phyloP scores from a whole-genome alignment of 2,113 vertebrate species.

The Ammospiza nelsoni region DNA sequence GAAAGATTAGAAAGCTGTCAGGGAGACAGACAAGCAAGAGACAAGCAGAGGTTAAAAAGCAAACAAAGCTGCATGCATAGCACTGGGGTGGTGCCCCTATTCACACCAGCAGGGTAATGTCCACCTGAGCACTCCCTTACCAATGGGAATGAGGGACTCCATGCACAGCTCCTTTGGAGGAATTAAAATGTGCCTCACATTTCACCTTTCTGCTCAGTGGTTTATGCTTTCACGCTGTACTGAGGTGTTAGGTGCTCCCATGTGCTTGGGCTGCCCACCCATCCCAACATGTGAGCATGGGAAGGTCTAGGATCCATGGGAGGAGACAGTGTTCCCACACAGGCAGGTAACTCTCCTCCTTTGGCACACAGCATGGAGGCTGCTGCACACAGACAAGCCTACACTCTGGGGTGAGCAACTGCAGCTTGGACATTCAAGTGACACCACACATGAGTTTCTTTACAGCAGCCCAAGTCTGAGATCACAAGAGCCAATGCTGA shows the following conservation, averaged over 20 bases:
- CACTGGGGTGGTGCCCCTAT: neutral
- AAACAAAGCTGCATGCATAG: neutral
- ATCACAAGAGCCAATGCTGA: neutral
- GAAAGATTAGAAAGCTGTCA: constrained; percentile 41
- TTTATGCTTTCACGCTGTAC: neutral
- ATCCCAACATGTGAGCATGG: rapidly evolving
- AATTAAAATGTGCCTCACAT: neutral
- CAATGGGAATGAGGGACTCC: neutral
- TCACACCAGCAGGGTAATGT: neutral
- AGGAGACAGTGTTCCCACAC: rapidly evolving
- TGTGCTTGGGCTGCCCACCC: neutral
- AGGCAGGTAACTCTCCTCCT: neutral
- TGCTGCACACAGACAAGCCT: neutral
- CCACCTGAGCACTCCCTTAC: neutral
- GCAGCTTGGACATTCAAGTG: neutral
- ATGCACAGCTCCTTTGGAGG: neutral
- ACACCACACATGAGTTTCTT: rapidly evolving
- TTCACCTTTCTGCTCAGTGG: neutral
- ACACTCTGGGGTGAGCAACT: neutral
- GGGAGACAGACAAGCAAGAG: neutral
- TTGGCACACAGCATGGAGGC: neutral
- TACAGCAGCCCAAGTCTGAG: neutral
- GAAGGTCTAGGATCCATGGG: neutral
- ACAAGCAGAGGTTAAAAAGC: constrained; percentile 25
- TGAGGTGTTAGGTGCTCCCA: neutral